phyloP scores from a whole-genome alignment of 2,113 vertebrate species.

The Crotalus horridus region DNA sequence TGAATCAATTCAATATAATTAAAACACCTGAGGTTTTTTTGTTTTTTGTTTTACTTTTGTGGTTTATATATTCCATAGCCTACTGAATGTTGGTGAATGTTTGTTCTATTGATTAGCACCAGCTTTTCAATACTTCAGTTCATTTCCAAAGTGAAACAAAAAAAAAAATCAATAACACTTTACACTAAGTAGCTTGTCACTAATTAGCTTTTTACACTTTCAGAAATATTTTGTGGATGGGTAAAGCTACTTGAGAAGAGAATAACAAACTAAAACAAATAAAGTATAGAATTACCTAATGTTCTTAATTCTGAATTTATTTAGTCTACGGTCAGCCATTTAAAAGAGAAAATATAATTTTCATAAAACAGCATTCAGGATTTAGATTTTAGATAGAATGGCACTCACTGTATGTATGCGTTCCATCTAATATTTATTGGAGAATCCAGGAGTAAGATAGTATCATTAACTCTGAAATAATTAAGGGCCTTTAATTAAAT shows the following conservation, averaged over 20 bases:
- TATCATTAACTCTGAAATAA: not conserved
- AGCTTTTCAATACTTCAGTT: not conserved
- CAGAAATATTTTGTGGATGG: not conserved
- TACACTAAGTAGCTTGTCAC: slow-evolving; percentile 9
- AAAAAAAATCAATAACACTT: not conserved
- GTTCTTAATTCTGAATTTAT: not conserved
- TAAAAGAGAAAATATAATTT: not conserved
- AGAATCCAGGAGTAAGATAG: not conserved
- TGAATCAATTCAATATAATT: not conserved
- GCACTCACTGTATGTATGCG: not conserved
- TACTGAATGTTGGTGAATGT: not conserved
- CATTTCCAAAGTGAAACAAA: not conserved
- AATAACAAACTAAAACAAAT: not conserved
- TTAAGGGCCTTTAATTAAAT: not conserved
- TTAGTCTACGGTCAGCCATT: not conserved
- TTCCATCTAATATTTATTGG: not conserved
- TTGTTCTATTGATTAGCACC: not conserved
- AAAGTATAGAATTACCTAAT: not conserved
- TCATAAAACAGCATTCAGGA: not conserved
- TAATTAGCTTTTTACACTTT: not conserved
- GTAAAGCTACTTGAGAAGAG: not conserved
- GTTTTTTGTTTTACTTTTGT: not conserved
- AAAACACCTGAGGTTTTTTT: not conserved
- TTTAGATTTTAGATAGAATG: not conserved
- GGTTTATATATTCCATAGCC: not conserved